Evolutionary conservation across 1,140 invertebrate species (phyloP).

Genomic region (Dendroctonus ponderosae): DNA sequence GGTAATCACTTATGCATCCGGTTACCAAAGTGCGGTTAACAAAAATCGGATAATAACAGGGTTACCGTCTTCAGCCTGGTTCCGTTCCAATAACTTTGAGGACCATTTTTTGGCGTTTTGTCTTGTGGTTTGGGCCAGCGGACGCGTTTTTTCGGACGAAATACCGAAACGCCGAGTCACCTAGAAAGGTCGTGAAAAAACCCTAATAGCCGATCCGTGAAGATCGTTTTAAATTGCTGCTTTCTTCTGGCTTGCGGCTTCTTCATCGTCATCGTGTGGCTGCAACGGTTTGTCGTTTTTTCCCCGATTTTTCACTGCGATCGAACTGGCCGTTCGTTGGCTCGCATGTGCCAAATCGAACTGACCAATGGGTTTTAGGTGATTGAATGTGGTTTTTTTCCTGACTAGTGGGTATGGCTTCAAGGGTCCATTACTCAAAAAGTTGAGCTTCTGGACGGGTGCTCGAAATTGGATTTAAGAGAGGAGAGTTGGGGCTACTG

Average conservation of each 20-base stretch:
- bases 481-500: no score
- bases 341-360: no score
- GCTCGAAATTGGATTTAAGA: no score
- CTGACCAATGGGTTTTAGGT: no score
- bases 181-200: slow-evolving; percentile 8
- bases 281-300: slow-evolving; percentile 1
- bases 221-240: slow-evolving; percentile 4
- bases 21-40: background rate
- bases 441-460: no score
- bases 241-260: slow-evolving; percentile 1
- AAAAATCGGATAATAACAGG: slow-evolving; percentile 12
- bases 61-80: slow-evolving; percentile 4
- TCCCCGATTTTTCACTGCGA: no score
- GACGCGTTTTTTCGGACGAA: slow-evolving; percentile 1
- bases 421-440: no score
- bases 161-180: slow-evolving; percentile 8
- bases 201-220: slow-evolving; percentile 3
- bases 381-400: no score
- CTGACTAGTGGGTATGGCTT: no score
- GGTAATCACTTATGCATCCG: no score
- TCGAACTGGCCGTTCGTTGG: no score
- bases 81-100: slow-evolving; percentile 11
- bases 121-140: slow-evolving; percentile 3
- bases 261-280: background rate
- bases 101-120: slow-evolving; percentile 11